Conservation (phyloP, 2,888 invertebrate genomes). For the Eudemis profundana region DNA sequence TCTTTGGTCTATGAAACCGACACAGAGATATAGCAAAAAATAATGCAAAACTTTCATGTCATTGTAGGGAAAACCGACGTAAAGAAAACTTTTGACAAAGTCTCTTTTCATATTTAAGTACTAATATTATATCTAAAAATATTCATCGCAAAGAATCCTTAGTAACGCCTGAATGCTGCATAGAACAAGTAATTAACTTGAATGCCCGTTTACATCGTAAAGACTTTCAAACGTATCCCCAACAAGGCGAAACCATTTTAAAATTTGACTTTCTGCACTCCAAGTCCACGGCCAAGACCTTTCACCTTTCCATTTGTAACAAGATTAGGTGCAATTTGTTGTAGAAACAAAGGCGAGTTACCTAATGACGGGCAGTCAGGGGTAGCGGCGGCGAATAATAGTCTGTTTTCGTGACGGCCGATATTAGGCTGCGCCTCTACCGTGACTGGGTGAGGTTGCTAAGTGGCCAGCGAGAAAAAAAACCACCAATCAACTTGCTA, state of each 20-base stretch:
- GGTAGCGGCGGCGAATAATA: slow-evolving; percentile 61
- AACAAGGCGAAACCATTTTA: background rate
- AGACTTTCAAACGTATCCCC: background rate
- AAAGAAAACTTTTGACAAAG: too few relatives aligned
- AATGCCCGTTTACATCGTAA: background rate
- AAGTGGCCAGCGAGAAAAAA: too few relatives aligned
- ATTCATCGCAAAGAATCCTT: too few relatives aligned
- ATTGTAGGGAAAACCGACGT: too few relatives aligned
- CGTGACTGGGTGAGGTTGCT: too few relatives aligned
- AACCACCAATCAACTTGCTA: too few relatives aligned
- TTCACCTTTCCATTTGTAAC: slow-evolving; percentile 54
- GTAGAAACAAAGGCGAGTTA: slow-evolving; percentile 59
- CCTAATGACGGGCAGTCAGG: slow-evolving; percentile 65
- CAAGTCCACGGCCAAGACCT: slow-evolving; percentile 40
- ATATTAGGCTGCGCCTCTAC: slow-evolving; percentile 57
- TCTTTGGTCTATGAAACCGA: too few relatives aligned
- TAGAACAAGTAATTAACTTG: background rate
- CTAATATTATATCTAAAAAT: too few relatives aligned
- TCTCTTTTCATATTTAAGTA: too few relatives aligned
- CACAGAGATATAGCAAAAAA: too few relatives aligned
- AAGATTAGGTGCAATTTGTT: slow-evolving; percentile 60
- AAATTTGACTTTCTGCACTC: slow-evolving; percentile 26
- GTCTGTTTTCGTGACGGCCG: slow-evolving; percentile 67
- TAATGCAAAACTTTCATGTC: too few relatives aligned
- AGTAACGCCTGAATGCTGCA: background rate